Evolutionary conservation across 1,140 invertebrate genomes (phyloP).

Genomic region (Chlorops oryzae): DNA sequence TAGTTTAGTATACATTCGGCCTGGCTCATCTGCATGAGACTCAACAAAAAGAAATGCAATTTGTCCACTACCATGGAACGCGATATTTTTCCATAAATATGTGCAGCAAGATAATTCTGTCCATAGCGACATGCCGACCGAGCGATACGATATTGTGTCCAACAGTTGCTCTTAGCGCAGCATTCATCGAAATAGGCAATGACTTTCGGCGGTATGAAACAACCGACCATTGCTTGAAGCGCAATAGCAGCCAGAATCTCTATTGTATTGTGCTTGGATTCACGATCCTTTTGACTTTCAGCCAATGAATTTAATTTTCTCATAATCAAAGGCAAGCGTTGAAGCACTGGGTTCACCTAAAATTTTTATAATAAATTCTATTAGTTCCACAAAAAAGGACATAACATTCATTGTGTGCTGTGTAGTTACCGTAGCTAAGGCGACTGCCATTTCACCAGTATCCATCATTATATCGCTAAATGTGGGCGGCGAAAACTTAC

Average conservation of each 20-base stretch:
- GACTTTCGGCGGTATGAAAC: constrained; percentile 52
- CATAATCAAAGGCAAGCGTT: constrained; percentile 33
- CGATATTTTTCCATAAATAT: constrained; percentile 61
- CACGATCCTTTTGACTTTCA: constrained; percentile 21
- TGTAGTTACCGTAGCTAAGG: background rate
- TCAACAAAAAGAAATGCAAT: constrained; percentile 82
- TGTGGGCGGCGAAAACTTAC: constrained; percentile 28
- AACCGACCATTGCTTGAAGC: constrained; percentile 71
- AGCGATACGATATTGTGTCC: constrained; percentile 82
- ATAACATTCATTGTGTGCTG: background rate
- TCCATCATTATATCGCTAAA: constrained; percentile 12
- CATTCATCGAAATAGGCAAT: constrained; percentile 53
- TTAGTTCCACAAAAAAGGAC: no score
- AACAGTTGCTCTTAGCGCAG: constrained; percentile 62
- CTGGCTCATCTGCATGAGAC: constrained; percentile 64
- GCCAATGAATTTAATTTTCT: constrained; percentile 37
- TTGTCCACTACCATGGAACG: constrained; percentile 81
- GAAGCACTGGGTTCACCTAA: constrained; percentile 35
- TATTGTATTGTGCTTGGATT: constrained; percentile 29
- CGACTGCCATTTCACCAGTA: background rate
- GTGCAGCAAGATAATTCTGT: constrained; percentile 67
- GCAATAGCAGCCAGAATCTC: constrained; percentile 50
- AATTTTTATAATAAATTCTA: constrained; percentile 5
- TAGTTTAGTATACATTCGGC: constrained; percentile 57
- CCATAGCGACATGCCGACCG: constrained; percentile 76